Conservation (phyloP, 1,140 invertebrate genomes). For the Thaumatotibia leucotreta region DNA sequence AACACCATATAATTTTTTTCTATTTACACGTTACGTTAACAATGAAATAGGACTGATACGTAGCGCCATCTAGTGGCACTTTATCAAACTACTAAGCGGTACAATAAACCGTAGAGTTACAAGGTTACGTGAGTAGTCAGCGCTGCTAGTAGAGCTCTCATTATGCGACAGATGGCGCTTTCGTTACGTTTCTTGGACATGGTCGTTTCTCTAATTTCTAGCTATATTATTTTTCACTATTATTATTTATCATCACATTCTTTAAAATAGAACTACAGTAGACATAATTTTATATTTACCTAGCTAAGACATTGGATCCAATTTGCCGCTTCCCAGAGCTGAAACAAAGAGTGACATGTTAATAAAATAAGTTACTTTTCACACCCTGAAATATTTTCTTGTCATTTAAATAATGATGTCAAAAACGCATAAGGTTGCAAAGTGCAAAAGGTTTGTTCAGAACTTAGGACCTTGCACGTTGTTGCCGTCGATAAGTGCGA, state of each 20-base stretch:
- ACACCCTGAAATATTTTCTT: no score
- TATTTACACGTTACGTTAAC: no score
- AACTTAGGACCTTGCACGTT: no score
- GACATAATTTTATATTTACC: conserved; percentile 76
- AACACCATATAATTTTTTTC: no score
- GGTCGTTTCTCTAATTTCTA: background rate
- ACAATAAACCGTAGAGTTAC: conserved; percentile 17
- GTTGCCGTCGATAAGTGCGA: no score
- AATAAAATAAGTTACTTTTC: background rate
- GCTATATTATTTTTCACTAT: no score
- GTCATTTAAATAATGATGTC: no score
- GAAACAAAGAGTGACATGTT: conserved; percentile 72
- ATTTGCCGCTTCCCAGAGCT: conserved; percentile 86
- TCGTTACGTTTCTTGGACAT: background rate
- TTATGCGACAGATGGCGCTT: conserved; percentile 41
- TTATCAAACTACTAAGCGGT: conserved; percentile 23
- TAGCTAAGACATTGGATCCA: conserved; percentile 89
- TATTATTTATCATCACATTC: no score
- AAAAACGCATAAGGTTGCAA: no score
- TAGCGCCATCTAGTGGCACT: conserved; percentile 44
- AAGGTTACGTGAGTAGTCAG: background rate
- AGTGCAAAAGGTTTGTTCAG: no score
- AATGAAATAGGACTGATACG: background rate
- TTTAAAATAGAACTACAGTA: no score
- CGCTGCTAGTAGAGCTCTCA: background rate